Percentiles rank a stretch among this genome's conserved stretches.
Evolutionary conservation across 2,888 invertebrate genomes (phyloP).

Genomic region (Pseudococcus viburni): DNA sequence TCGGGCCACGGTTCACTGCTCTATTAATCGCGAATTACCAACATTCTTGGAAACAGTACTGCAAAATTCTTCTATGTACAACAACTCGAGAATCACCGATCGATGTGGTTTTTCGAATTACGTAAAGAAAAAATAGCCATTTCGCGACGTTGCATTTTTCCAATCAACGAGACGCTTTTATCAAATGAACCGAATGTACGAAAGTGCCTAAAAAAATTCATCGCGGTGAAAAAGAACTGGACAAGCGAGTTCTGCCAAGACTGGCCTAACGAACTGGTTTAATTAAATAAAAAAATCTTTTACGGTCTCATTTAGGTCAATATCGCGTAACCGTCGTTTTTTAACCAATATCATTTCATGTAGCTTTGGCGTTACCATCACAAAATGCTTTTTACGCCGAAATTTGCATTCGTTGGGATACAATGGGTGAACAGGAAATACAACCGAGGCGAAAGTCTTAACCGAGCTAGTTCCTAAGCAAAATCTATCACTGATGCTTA

Average conservation of each 20-base stretch:
- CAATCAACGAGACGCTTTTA: not conserved
- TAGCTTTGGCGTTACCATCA: not conserved
- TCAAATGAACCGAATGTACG: not conserved
- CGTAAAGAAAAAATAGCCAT: not conserved
- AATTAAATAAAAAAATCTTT: conserved; percentile 48
- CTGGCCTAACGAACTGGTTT: conserved; percentile 56
- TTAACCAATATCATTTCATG: not conserved
- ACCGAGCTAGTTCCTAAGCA: not conserved
- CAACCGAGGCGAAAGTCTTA: conserved; percentile 17
- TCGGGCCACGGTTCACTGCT: conserved; percentile 5
- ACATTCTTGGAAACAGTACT: not conserved
- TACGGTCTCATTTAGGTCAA: conserved; percentile 60
- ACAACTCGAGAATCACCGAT: not conserved
- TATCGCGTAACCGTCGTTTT: conserved; percentile 42
- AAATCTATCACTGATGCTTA: conserved; percentile 67
- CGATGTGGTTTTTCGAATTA: not conserved
- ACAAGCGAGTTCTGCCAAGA: conserved; percentile 49
- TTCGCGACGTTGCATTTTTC: not conserved
- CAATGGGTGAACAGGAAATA: conserved; percentile 26
- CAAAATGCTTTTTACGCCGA: conserved; percentile 24
- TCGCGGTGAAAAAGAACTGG: conserved; percentile 45
- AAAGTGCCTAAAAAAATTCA: conserved; percentile 53
- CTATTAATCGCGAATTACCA: conserved; percentile 10
- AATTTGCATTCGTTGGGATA: conserved; percentile 8
- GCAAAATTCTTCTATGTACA: conserved; percentile 9